A percentile compares a stretch with the other conserved stretches of the same genome.
phyloP scores from a whole-genome alignment of 2,797 vertebrate genomes.

The Neoniphon sammara region DNA sequence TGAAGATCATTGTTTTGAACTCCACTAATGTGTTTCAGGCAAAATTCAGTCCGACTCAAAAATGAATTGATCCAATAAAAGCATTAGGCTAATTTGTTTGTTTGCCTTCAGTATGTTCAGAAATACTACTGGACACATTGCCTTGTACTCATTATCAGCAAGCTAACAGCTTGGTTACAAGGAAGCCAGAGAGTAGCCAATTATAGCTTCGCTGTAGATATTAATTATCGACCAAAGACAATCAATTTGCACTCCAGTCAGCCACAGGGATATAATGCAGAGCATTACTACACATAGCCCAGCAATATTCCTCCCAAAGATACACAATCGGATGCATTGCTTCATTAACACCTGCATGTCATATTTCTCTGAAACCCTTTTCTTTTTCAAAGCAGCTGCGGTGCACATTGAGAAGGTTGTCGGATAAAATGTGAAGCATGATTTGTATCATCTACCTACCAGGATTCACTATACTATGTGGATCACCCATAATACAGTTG shows the following conservation, averaged over 20 bases:
- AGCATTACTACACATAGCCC: too few species aligned
- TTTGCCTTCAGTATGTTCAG: not conserved
- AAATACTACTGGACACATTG: not conserved
- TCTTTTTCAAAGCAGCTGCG: too few species aligned
- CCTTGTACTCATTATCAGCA: not conserved
- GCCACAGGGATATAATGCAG: not conserved
- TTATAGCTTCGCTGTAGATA: not conserved
- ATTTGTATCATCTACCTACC: too few species aligned
- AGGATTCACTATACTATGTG: too few species aligned
- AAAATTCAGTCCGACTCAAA: too few species aligned
- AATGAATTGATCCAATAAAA: not conserved
- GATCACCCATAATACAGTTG: too few species aligned
- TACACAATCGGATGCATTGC: too few species aligned
- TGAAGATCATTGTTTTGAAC: constrained; percentile 1
- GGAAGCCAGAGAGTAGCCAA: not conserved
- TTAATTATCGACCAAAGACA: not conserved
- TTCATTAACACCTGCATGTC: too few species aligned
- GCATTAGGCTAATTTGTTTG: not conserved
- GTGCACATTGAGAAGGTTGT: too few species aligned
- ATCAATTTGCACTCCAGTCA: not conserved
- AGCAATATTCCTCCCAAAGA: too few species aligned
- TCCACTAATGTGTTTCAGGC: not conserved
- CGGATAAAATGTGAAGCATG: too few species aligned
- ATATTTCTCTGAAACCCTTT: too few species aligned
- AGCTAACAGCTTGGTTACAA: not conserved